Percentiles rank a stretch among this genome's conserved stretches.
Evolutionary conservation across 2,888 invertebrate genomes (phyloP).

Genomic region (Diaperis boleti): DNA sequence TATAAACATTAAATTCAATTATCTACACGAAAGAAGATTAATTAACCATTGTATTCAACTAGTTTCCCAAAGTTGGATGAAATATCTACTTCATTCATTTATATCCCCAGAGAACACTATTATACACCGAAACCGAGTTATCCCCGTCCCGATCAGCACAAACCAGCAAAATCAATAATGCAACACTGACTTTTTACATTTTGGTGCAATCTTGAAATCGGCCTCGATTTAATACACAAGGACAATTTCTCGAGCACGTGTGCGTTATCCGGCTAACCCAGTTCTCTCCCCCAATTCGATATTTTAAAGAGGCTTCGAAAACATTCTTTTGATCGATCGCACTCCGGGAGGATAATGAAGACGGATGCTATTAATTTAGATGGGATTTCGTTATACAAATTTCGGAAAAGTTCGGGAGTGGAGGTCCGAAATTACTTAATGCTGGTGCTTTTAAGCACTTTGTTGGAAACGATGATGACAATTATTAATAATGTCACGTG

Average conservation of each 20-base stretch:
- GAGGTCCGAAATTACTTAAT: no score
- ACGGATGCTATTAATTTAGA: slow-evolving; percentile 14
- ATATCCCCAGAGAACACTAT: no score
- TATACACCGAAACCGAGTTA: not conserved
- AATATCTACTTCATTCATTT: not conserved
- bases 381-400: not conserved
- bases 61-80: not conserved
- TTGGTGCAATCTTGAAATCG: no score
- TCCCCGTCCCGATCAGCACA: no score
- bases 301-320: slow-evolving; percentile 8
- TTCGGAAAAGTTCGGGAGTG: not conserved
- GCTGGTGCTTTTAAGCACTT: no score
- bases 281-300: not conserved
- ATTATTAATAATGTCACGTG: no score
- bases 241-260: no score
- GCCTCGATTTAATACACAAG: no score
- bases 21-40: not conserved
- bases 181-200: no score
- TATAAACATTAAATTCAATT: not conserved
- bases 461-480: no score
- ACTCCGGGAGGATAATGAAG: slow-evolving; percentile 1
- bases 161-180: no score
- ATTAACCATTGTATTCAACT: not conserved
- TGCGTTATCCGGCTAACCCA: not conserved
- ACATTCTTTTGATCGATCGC: slow-evolving; percentile 5